Base-by-base conservation (phyloP, 2,888 invertebrate genomes). In the Heliconius charithonia region DNA sequence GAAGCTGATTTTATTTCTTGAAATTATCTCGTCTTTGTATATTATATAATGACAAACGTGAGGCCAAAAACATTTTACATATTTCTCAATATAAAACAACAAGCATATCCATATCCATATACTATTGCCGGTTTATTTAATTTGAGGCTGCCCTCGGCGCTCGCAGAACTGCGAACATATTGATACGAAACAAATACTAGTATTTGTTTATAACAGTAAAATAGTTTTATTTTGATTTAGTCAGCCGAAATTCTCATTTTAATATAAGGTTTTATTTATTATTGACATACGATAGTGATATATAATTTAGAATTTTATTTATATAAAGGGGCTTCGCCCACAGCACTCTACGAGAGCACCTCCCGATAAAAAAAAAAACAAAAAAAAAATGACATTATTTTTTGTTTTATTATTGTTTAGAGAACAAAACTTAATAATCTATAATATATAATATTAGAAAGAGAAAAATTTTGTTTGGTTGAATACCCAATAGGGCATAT, bases 151-250 rank as follows among this genome's bases (percentile, higher is more conserved):
- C 32, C 72, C 4, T 56, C n/a, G 32, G 56, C 22, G 12, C 16
- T 72, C 72, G 16, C 37, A 72, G n/a, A 41, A 69, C 69, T 41
- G 12, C 9, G 27, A 27, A 3, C 25, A n/a, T 72, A 59, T 59
- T 72, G 59, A 72, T 72, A 16, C n/a, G 32, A n/a, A 59, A 32
- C 72, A 59, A 72, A 59, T 72, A 37, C 37, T 0, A 37, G 10
- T 37, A 59, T 72, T 72, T n/a, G 59, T 16, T 25, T 37, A 13
- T 32, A 29, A n/a, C 29, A 13, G 29, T 71, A 59, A 72, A 25
- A 59, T 16, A 59, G n/a, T 32, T 72, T 59, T 72, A 16, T 69
- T 63, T 72, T 59, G 7, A 37, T 72, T 29, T 71, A 66, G 78
- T 13, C 41, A 1, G 16, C 7, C 41, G 13, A 37, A 12, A n/a